Base-by-base conservation (phyloP, 2,888 invertebrate genomes). In the Lochmaea crataegi region DNA sequence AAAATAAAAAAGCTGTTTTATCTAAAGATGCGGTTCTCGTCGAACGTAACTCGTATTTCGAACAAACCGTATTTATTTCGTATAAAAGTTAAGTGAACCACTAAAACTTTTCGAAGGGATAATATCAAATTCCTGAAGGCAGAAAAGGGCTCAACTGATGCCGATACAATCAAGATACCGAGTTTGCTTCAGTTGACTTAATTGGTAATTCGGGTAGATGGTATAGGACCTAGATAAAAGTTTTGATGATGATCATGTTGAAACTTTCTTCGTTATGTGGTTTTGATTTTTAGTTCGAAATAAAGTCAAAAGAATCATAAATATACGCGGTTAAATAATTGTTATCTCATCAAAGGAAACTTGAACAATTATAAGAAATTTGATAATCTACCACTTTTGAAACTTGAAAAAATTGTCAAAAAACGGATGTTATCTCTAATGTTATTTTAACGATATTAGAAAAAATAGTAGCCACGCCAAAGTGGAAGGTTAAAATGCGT, bases 81-180 rank as follows among this genome's bases (percentile, higher is more conserved):
- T 66, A 67, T 71, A 66, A 69, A 69, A 66, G 69, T 69, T 67
- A 72, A 77, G 70, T 65, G 73, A 72, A 72, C 74, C 70, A 75
- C 76, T 73, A 76, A 77, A 76, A 71, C 73, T 77, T 74, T 69
- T 53, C 38, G 65, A 38, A 58, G 56, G 42, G 68, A 65, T 70
- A 66, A 67, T 77, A 75, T 75, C 73, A 72, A 72, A 76, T 75
- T 73, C 73, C 65, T 41, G 60, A 63, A 71, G 73, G 61, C 71
- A 68, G 68, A 75, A 77, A 72, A 76, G 72, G 76, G 75, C 72
- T 72, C 69, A 65, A 68, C 67, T 61, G 72, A 70, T 74, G 69
- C 70, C 74, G 67, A 76, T 77, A 78, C 72, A 75, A 78, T 78
- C 75, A 73, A 75, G 76, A 78, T 78, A 78, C 76, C 69, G 14